Evolutionary conservation across 2,888 invertebrate species (phyloP).

Genomic region (Troilus luridus): DNA sequence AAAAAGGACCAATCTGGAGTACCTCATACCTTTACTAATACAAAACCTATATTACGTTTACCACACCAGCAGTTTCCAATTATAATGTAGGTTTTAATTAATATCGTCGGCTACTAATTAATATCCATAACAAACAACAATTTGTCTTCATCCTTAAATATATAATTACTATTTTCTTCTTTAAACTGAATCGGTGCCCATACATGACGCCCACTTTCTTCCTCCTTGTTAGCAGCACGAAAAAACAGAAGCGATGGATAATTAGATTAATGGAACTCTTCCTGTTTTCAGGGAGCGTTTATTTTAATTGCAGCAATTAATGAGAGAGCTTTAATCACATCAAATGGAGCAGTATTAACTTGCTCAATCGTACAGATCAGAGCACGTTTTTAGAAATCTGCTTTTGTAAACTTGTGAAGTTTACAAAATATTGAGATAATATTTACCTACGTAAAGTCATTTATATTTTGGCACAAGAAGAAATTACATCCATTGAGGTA

Average conservation of each 20-base stretch:
- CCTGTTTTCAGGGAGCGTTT: conserved; percentile 31
- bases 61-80: background rate
- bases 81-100: background rate
- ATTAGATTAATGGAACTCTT: conserved; percentile 33
- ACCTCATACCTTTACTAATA: background rate
- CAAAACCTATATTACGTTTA: background rate
- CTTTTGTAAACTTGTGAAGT: background rate
- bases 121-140: background rate
- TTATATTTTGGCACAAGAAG: background rate
- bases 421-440: background rate
- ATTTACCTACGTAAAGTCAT: background rate
- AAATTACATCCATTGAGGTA: background rate
- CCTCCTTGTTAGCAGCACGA: conserved; percentile 10
- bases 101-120: background rate
- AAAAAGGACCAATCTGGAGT: no score
- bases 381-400: background rate
- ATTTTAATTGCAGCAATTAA: conserved; percentile 22
- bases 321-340: background rate
- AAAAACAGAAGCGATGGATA: conserved; percentile 1
- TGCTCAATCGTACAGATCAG: background rate
- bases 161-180: conserved; percentile 27
- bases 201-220: background rate
- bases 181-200: background rate
- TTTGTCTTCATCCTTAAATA: background rate
- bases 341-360: background rate